Evolutionary conservation across 2,113 vertebrate genomes (phyloP).

Genomic region (Psittacus erithacus): DNA sequence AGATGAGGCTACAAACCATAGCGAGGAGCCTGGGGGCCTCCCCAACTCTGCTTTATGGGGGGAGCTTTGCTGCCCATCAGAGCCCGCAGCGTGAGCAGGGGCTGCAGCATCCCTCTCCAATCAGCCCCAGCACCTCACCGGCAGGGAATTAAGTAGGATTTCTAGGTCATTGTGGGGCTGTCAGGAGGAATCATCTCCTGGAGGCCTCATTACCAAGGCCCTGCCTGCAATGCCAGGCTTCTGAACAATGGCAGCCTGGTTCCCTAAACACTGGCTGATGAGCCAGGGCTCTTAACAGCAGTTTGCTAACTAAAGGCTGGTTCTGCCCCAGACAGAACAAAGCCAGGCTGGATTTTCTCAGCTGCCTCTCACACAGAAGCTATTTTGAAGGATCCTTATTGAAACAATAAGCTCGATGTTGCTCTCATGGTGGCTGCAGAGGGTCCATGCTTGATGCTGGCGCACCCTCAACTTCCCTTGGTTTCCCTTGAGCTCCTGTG

Average conservation of each 20-base stretch:
- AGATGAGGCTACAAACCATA: not conserved
- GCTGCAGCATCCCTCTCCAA: not conserved
- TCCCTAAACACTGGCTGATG: slow-evolving; percentile 61
- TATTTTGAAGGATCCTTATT: slow-evolving; percentile 36
- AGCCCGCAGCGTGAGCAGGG: not conserved
- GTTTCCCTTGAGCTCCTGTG: not conserved
- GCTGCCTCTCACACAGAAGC: slow-evolving; percentile 2
- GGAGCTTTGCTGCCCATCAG: not conserved
- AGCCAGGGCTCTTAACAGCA: slow-evolving; percentile 62
- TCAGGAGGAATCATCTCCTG: slow-evolving; percentile 63
- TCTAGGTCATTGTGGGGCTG: slow-evolving; percentile 67
- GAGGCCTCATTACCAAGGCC: slow-evolving; percentile 59
- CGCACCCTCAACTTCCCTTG: not conserved
- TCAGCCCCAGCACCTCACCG: slow-evolving; percentile 46
- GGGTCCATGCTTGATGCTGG: slow-evolving; percentile 8
- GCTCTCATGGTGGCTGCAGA: not conserved
- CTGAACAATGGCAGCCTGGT: slow-evolving; percentile 60
- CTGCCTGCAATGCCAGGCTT: slow-evolving; percentile 50
- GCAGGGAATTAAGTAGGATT: slow-evolving; percentile 67
- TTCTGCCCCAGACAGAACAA: slow-evolving; percentile 41
- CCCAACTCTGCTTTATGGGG: not conserved
- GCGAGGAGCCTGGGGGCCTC: not conserved
- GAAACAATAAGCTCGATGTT: slow-evolving; percentile 28
- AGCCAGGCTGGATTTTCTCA: slow-evolving; percentile 47
- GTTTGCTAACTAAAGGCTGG: slow-evolving; percentile 56